Evolutionary conservation across 2,113 vertebrate genomes (phyloP), one percentile per base, ranked within the genome.

Genomic region (human (Homo sapiens)): DNA sequence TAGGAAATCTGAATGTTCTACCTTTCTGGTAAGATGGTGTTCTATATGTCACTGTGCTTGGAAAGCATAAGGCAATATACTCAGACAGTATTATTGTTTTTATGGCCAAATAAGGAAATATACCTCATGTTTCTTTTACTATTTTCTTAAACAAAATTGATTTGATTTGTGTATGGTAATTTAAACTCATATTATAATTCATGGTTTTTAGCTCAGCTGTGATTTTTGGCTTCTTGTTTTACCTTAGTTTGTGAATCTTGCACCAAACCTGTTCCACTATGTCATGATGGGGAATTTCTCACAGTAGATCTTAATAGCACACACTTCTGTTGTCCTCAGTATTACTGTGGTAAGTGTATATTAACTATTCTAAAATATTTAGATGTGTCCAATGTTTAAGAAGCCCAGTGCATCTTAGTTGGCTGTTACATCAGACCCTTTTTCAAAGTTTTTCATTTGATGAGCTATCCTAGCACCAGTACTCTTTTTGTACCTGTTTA

Each of bases 301-400:
- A 99, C 99, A 35, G 99, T 99, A 90, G 98, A 99, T 98, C 98
- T 99, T 80, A 99, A 99, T 94, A 99, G 99, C 9, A 99, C 99
- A 89, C 98, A 98, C 72, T 99, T 99, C 90, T 99, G 99, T 96
- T 99, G 99, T 98, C 99, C 99, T 66, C 99, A 94, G 93, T 99
- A 99, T 98, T 99, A 99, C 55, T 99, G 99, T 6, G 99, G 99
- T 99, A 98, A 99, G 99, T 98, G 11, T 86, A 93, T 38, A 59
- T 96, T 55, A 64, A 79, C n/a, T 55, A 73, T 75, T 35, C 79
- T 6, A 45, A 91, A 86, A 68, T 82, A 85, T 89, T 81, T 79
- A 32, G 22, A 23, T 73, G 10, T 90, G 61, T 30, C n/a, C 4
- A 57, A 30, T 45, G 2, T 94, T 94, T 90, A 90, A 87, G 40